Percentiles rank a stretch among this genome's conserved stretches.
phyloP scores from a whole-genome alignment of 2,113 vertebrate species.

The Platycercus adscitus region DNA sequence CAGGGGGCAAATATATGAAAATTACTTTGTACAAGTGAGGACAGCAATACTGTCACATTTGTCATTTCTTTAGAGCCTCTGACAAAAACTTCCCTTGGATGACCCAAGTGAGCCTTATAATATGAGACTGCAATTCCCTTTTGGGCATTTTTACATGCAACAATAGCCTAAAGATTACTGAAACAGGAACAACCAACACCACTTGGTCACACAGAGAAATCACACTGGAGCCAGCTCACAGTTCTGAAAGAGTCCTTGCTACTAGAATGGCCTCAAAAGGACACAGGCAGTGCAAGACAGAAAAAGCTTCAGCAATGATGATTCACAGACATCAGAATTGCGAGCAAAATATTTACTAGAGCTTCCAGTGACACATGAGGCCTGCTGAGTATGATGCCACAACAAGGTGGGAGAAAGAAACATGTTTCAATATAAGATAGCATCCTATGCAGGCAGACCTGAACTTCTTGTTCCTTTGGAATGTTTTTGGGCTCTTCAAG shows the following conservation, averaged over 20 bases:
- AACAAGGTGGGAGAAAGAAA: neutral
- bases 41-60: neutral
- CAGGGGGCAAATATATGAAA: neutral
- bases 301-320: neutral
- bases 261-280: neutral
- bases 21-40: neutral
- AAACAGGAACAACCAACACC: neutral
- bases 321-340: neutral
- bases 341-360: neutral
- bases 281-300: fast-evolving
- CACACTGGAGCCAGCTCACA: neutral
- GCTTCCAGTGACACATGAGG: fast-evolving
- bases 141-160: neutral
- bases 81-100: neutral
- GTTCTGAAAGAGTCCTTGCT: neutral
- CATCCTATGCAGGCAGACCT: neutral
- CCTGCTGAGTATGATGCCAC: neutral
- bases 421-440: neutral
- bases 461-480: neutral
- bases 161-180: neutral
- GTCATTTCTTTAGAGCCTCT: neutral
- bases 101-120: neutral
- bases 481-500: fast-evolving
- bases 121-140: neutral
- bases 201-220: neutral